Percentiles rank a stretch among this genome's conserved stretches.
phyloP scores from a whole-genome alignment of 1,140 invertebrate species.

The Trypoxylus dichotomus region DNA sequence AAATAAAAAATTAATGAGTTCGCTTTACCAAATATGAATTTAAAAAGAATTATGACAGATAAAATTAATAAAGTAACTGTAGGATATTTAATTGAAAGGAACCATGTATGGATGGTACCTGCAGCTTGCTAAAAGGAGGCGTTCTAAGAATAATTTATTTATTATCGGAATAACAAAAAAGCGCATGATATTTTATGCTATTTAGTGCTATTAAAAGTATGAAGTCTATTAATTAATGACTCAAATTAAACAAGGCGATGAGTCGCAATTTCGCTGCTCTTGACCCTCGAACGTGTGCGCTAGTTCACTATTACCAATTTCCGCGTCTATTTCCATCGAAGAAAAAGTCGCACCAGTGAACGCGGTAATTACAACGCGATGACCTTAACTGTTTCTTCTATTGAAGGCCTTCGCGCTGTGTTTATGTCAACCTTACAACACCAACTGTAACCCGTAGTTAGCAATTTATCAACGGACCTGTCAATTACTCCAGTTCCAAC shows the following conservation, averaged over 20 bases:
- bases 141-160: neutral
- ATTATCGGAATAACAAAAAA: neutral
- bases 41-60: too few species aligned
- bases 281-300: neutral
- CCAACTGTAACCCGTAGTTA: neutral
- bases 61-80: too few species aligned
- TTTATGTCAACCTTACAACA: neutral
- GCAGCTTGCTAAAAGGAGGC: neutral
- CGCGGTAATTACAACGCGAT: neutral
- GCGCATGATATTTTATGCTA: too few species aligned
- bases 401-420: neutral
- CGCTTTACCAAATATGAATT: too few species aligned
- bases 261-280: neutral
- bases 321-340: neutral
- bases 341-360: neutral
- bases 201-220: neutral
- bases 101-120: neutral
- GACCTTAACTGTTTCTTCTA: conserved; percentile 13
- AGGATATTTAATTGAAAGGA: neutral
- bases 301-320: neutral
- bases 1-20: too few species aligned
- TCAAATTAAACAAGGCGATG: neutral
- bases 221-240: neutral
- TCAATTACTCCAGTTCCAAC: neutral
- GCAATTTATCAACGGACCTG: conserved; percentile 7